Evolutionary conservation across 2,113 vertebrate genomes (phyloP), one percentile per base, ranked within the genome.

Genomic region (Perca fluviatilis): DNA sequence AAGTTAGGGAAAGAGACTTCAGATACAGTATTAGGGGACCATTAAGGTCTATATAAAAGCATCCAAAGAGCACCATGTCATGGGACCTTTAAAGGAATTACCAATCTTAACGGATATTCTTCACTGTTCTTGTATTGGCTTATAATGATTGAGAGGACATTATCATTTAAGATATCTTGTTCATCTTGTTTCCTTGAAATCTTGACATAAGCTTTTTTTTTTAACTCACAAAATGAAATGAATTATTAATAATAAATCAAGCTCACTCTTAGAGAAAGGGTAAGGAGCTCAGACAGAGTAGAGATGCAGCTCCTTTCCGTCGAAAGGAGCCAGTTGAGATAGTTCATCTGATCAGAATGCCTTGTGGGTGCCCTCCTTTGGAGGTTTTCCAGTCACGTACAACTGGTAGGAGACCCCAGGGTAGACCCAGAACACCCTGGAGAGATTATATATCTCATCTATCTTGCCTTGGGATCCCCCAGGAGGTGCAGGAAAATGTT

Each of bases 31-130:
- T n/a, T n/a, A n/a, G n/a, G n/a, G n/a, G n/a, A n/a, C n/a, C n/a
- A n/a, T n/a, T n/a, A n/a, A n/a, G n/a, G n/a, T n/a, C n/a, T n/a
- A n/a, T n/a, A n/a, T n/a, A n/a, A n/a, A n/a, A n/a, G n/a, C n/a
- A n/a, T n/a, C n/a, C n/a, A n/a, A n/a, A n/a, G n/a, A n/a, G n/a
- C n/a, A n/a, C n/a, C n/a, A n/a, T n/a, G n/a, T n/a, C n/a, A n/a
- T n/a, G n/a, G n/a, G n/a, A n/a, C n/a, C 50, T 46, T 68, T 25
- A 63, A 53, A 79, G 53, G 68, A 77, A 47, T 65, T 72, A 51
- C 62, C 64, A 21, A 51, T 79, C 30, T 46, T 36, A 66, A 69
- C 40, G 46, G 53, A 73, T 64, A 60, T 49, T 10, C 65, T 69
- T 57, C 3, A 19, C 50, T 62, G 69, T 60, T 56, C 16, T 54